phyloP scores from a whole-genome alignment of 2,113 vertebrate species.

The Hypanus sabinus region DNA sequence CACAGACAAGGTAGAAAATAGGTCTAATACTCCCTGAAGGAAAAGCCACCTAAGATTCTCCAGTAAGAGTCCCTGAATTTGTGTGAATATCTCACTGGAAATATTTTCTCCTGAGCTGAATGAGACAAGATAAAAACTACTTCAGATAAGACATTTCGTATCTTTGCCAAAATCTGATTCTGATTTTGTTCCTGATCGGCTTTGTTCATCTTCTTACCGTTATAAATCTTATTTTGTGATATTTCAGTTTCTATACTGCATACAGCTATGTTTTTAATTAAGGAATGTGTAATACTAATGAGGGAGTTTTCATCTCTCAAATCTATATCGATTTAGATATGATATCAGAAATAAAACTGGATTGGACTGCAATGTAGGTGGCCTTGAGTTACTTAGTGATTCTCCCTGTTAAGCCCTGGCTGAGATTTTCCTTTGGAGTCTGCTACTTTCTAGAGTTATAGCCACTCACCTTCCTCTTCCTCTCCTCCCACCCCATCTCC shows the following conservation, averaged over 20 bases:
- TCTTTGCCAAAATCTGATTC: neutral
- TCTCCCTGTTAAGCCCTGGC: neutral
- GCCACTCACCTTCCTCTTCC: no score
- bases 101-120: neutral
- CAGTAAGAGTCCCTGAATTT: neutral
- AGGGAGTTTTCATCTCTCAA: neutral
- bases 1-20: neutral
- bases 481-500: neutral
- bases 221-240: neutral
- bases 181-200: no score
- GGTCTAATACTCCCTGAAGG: neutral
- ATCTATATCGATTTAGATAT: neutral
- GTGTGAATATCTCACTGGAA: neutral
- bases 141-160: neutral
- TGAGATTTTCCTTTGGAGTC: neutral
- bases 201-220: neutral
- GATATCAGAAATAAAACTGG: neutral
- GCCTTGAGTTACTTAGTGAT: neutral
- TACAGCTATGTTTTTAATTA: neutral
- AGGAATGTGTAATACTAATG: neutral
- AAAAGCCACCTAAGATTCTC: neutral
- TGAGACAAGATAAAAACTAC: neutral
- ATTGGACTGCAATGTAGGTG: neutral
- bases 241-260: neutral
- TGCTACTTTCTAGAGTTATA: neutral